phyloP scores from a whole-genome alignment of 2,888 invertebrate species.

The Plebejus melissa region DNA sequence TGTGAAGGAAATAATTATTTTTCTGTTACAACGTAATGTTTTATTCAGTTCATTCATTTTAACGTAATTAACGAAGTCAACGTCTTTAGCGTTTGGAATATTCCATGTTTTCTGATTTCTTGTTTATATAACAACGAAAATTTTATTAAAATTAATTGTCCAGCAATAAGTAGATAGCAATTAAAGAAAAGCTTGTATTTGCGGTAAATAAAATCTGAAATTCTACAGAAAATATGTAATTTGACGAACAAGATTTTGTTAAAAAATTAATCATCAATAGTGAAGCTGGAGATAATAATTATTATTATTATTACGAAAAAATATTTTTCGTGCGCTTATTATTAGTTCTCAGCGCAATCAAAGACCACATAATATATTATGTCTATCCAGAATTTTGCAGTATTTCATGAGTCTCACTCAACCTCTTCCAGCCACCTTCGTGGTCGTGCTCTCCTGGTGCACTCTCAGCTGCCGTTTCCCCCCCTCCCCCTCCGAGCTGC shows the following conservation, averaged over 20 bases:
- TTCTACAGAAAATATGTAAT: too few relatives aligned
- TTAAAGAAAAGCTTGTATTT: too few relatives aligned
- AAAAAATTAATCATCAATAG: too few relatives aligned
- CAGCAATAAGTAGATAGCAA: too few relatives aligned
- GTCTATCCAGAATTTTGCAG: too few relatives aligned
- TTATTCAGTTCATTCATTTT: constrained; percentile 11
- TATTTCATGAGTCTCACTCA: not conserved
- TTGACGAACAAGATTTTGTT: too few relatives aligned
- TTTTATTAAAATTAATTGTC: not conserved
- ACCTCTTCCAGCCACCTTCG: constrained; percentile 48
- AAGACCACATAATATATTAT: too few relatives aligned
- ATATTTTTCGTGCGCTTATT: too few relatives aligned
- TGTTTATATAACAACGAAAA: not conserved
- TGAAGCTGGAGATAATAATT: too few relatives aligned
- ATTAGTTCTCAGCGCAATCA: too few relatives aligned
- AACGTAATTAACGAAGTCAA: not conserved
- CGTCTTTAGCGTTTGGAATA: not conserved
- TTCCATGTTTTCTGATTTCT: not conserved
- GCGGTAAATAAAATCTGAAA: too few relatives aligned
- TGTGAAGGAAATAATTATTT: constrained; percentile 6
- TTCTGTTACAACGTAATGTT: constrained; percentile 2
- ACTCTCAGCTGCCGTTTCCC: constrained; percentile 51
- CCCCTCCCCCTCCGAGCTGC: constrained; percentile 49
- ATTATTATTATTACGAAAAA: too few relatives aligned
- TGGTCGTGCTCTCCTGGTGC: constrained; percentile 52